Evolutionary conservation across 2,888 invertebrate species (phyloP).

Genomic region (Scaptomyza flava): DNA sequence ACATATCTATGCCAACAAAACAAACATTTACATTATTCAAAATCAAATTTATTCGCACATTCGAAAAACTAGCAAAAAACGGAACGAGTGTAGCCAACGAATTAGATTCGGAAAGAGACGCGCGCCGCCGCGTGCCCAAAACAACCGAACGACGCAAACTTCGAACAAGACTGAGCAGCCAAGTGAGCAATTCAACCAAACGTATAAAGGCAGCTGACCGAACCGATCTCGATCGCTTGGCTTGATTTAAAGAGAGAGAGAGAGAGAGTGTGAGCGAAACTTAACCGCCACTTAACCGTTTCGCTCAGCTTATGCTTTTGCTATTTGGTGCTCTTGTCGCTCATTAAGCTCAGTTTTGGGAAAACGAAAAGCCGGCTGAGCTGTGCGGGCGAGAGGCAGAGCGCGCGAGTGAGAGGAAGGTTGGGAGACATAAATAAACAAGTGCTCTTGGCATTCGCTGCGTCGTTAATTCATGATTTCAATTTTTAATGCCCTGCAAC

Average conservation of each 20-base stretch:
- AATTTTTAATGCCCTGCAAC: slow-evolving; percentile 75
- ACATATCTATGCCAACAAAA: slow-evolving; percentile 37
- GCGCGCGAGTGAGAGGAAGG: not conserved
- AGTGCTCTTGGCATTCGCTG: slow-evolving; percentile 78
- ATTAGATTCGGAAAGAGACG: slow-evolving; percentile 23
- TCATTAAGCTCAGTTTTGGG: slow-evolving; percentile 52
- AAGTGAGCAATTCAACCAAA: slow-evolving; percentile 16
- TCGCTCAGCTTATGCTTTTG: slow-evolving; percentile 50
- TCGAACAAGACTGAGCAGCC: slow-evolving; percentile 71
- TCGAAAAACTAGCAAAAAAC: slow-evolving; percentile 35
- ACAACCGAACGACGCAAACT: slow-evolving; percentile 78
- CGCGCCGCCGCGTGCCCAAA: slow-evolving; percentile 67
- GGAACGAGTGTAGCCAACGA: slow-evolving; percentile 16
- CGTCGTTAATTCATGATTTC: slow-evolving; percentile 79
- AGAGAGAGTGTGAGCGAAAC: slow-evolving; percentile 6
- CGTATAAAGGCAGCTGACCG: slow-evolving; percentile 37
- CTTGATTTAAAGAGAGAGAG: slow-evolving; percentile 13
- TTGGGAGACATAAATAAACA: slow-evolving; percentile 72
- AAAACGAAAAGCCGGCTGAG: slow-evolving; percentile 56
- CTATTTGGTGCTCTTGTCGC: slow-evolving; percentile 28
- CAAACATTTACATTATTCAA: slow-evolving; percentile 44
- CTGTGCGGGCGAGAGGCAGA: not conserved
- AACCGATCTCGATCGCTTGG: slow-evolving; percentile 31
- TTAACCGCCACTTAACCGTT: slow-evolving; percentile 59
- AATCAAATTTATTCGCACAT: slow-evolving; percentile 48